These are phyloP conservation scores for Rhinopomastus cyanomelas DNA, from an alignment of 2,113 vertebrate genomes.

Conservation along the genomic window DNA sequence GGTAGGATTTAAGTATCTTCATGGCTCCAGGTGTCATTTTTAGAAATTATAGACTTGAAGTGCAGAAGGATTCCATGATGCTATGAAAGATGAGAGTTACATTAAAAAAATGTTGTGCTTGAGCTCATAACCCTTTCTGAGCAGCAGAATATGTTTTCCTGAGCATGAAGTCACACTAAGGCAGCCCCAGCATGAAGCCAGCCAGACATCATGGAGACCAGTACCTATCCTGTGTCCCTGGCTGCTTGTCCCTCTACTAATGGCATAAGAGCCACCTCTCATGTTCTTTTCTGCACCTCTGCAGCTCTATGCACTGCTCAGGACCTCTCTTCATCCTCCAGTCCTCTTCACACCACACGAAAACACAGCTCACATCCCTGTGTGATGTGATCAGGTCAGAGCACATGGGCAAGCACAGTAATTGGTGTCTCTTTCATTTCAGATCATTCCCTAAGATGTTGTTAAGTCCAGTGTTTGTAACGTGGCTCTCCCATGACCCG, in stretches of 20 bases:
- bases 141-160: neutral
- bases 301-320: neutral
- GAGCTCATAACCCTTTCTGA: neutral
- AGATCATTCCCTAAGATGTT: neutral
- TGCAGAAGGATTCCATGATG: neutral
- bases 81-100: neutral
- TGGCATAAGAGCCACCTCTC: neutral
- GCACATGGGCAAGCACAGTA: neutral
- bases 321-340: neutral
- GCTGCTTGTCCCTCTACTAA: accelerated
- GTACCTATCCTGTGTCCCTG: neutral
- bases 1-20: neutral
- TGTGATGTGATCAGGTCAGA: neutral
- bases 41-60: neutral
- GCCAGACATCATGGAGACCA: neutral
- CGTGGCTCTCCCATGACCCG: neutral
- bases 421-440: neutral
- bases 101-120: neutral
- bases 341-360: neutral
- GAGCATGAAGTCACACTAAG: accelerated
- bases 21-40: neutral
- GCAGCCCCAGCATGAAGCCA: neutral
- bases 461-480: neutral
- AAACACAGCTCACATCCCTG: neutral
- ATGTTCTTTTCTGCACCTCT: neutral